Evolutionary conservation across 2,797 vertebrate species (phyloP), one percentile per base, ranked within the genome.

Genomic region (Sphenopsis melanotis): DNA sequence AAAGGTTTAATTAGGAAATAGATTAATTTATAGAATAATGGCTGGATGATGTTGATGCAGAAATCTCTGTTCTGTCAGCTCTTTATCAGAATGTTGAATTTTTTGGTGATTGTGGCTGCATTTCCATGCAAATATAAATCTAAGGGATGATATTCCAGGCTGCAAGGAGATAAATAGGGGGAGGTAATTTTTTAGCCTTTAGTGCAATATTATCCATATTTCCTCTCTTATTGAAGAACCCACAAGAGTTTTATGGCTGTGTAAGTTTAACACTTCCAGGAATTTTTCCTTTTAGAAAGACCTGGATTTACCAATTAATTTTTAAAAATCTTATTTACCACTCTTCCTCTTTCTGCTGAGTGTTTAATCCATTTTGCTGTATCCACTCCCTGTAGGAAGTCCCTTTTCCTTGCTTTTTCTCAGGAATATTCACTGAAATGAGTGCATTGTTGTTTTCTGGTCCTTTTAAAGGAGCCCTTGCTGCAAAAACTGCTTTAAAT

Each of bases 301-400:
- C 55, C 32, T 34, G 63, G 6, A n/a, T 86, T 81, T 69, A 52
- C 49, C 0, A 0, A 15, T n/a, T 15, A 4, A 5, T 55, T 26
- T 29, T 29, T 14, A 9, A 1, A 69, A 36, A 44, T 36, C 30
- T 52, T 63, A 17, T 56, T 90, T 36, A 7, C 41, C 47, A 3
- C 56, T 79, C 27, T 32, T 30, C 36, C 7, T 22, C 0, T 69
- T 61, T 93, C 46, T 78, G 20, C 14, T 15, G 68, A 11, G 29
- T 30, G n/a, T 39, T 57, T 52, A 79, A 84, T 86, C 63, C 50
- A 6, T 76, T 85, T 77, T 85, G 26, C 47, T 78, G 1, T 17
- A 16, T 23, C 47, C 53, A 2, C 14, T 75, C 47, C 39, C n/a
- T 17, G 21, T 0, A 30, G 6, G 16, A 57, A 69, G 34, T 8